A percentile compares a stretch with the other conserved stretches of the same genome.
These are phyloP conservation scores for Hippocampus zosterae DNA, from an alignment of 2,113 vertebrate species.

Conservation along the genomic window DNA sequence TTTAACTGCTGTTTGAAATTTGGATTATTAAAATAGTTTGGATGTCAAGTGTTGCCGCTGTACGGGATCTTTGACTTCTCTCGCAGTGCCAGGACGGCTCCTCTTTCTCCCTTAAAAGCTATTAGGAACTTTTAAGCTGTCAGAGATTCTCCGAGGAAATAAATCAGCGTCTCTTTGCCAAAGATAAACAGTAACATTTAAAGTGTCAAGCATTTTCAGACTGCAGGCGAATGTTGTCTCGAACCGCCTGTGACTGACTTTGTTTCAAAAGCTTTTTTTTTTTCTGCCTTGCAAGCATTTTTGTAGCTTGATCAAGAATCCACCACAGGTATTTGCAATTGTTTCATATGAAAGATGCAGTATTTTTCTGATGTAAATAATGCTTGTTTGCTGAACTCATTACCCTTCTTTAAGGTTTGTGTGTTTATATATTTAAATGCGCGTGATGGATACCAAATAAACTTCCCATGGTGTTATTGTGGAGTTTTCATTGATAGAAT, in stretches of 20 bases:
- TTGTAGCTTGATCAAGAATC: conserved; percentile 49
- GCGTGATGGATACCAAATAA: conserved; percentile 65
- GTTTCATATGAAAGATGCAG: conserved; percentile 64
- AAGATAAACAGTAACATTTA: conserved; percentile 51
- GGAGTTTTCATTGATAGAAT: not conserved
- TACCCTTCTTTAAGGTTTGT: conserved; percentile 56
- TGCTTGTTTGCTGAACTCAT: conserved; percentile 60
- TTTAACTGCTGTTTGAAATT: conserved; percentile 56
- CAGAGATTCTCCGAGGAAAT: conserved; percentile 50
- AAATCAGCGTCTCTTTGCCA: conserved; percentile 55
- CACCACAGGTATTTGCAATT: conserved; percentile 49
- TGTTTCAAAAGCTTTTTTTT: conserved; percentile 8
- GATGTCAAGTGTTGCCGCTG: conserved; percentile 29
- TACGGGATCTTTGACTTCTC: conserved; percentile 19
- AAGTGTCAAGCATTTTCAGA: conserved; percentile 53
- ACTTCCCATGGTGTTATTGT: conserved; percentile 14
- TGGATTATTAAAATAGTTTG: conserved; percentile 47
- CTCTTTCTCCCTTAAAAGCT: conserved; percentile 37
- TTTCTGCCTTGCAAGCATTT: conserved; percentile 17
- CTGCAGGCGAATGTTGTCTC: conserved; percentile 45
- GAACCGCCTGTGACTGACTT: conserved; percentile 35
- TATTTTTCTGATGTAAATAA: conserved; percentile 76
- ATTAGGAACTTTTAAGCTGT: conserved; percentile 58
- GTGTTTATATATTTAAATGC: conserved; percentile 73
- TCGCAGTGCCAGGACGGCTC: conserved; percentile 28